A percentile compares a stretch with the other conserved stretches of the same genome.
These are phyloP conservation scores for Aporophyla nigra DNA, from an alignment of 2,888 invertebrate genomes.

Conservation along the genomic window DNA sequence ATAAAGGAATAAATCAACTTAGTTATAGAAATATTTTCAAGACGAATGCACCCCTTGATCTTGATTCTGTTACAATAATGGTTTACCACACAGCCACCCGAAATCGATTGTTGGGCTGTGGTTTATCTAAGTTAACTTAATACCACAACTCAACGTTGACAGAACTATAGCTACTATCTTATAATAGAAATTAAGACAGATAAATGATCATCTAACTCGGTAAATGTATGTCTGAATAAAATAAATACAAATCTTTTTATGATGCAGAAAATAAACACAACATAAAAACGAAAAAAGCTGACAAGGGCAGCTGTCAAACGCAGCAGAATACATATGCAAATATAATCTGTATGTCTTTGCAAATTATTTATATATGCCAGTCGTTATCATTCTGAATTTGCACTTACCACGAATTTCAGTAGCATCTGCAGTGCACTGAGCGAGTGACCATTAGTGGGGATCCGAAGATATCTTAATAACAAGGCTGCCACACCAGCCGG, in stretches of 20 bases:
- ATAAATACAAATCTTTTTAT: constrained; percentile 6
- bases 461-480: constrained; percentile 64
- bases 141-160: not conserved
- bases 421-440: constrained; percentile 60
- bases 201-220: not conserved
- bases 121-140: constrained; percentile 27
- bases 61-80: constrained; percentile 13
- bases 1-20: not conserved
- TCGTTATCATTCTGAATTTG: constrained; percentile 61
- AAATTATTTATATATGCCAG: constrained; percentile 64
- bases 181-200: not conserved
- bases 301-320: constrained; percentile 37
- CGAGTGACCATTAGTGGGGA: constrained; percentile 61
- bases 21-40: not conserved
- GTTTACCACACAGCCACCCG: constrained; percentile 12
- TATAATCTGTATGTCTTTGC: constrained; percentile 10
- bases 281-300: constrained; percentile 16
- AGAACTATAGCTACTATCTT: not conserved
- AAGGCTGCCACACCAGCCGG: constrained; percentile 40
- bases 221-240: not conserved
- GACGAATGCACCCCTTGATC: not conserved
- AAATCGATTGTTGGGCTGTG: constrained; percentile 1
- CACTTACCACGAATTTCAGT: constrained; percentile 42
- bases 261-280: constrained; percentile 13
- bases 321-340: constrained; percentile 43